These are phyloP conservation scores for Andrena cerasifolii DNA, from an alignment of 1,140 invertebrate species.

Conservation along the genomic window DNA sequence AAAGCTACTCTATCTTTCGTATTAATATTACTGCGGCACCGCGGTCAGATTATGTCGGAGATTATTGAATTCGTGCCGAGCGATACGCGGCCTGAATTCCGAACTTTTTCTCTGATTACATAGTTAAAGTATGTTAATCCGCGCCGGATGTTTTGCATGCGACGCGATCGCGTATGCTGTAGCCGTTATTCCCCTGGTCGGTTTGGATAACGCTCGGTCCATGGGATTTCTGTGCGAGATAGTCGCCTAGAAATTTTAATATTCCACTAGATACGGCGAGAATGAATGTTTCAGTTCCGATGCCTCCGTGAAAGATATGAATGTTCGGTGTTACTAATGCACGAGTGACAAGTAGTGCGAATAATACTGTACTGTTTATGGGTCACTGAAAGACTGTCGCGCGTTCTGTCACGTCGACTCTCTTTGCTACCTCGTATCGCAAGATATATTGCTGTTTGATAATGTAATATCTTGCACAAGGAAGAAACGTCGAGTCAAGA, in stretches of 20 bases:
- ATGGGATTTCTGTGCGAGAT: not conserved
- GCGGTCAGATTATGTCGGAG: constrained; percentile 22
- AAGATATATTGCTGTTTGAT: no score
- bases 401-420: no score
- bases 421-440: no score
- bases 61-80: constrained; percentile 40
- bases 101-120: constrained; percentile 29
- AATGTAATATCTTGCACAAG: no score
- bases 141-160: constrained; percentile 32
- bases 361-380: no score
- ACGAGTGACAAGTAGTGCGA: no score
- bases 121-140: constrained; percentile 32
- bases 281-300: no score
- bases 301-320: no score
- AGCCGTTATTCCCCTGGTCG: not conserved
- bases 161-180: not conserved
- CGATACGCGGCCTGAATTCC: constrained; percentile 35
- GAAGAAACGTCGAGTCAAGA: no score
- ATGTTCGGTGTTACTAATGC: no score
- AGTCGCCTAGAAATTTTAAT: not conserved
- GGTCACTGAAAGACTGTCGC: no score
- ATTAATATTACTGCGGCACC: constrained; percentile 41
- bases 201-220: not conserved
- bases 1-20: constrained; percentile 13
- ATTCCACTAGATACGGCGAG: no score